A percentile compares a stretch with the other conserved stretches of the same genome.
Conservation (phyloP, 2,113 vertebrate genomes). For the Microtus oregoni region DNA sequence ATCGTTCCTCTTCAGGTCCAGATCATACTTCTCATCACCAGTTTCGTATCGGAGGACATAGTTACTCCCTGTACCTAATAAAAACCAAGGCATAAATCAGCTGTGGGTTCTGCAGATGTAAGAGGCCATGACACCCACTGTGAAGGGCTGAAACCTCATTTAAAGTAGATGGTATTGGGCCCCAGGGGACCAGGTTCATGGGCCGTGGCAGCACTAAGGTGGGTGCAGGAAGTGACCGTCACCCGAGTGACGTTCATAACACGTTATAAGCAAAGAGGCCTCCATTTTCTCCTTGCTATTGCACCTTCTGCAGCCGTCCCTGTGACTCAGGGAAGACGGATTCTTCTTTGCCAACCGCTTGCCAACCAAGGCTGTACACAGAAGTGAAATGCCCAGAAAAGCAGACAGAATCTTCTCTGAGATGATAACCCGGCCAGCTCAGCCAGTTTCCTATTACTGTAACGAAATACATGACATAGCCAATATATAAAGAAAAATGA, state of each 20-base stretch:
- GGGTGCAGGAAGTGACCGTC: neutral
- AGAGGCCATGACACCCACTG: neutral
- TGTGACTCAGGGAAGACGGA: neutral
- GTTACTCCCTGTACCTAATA: neutral
- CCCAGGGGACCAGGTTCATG: neutral
- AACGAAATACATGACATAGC: neutral
- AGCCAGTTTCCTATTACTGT: neutral
- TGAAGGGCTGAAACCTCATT: neutral
- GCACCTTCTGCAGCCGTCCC: neutral
- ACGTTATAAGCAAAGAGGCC: neutral
- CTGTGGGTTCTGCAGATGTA: too few species aligned
- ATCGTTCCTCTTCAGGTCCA: too few species aligned
- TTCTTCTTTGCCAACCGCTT: neutral
- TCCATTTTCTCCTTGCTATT: neutral
- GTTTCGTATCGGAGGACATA: neutral
- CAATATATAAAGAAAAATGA: neutral
- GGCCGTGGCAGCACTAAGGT: too few species aligned
- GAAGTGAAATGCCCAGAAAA: neutral
- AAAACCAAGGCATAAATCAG: neutral
- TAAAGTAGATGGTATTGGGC: neutral
- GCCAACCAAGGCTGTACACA: neutral
- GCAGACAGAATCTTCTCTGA: neutral
- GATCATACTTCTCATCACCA: neutral
- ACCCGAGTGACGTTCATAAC: neutral
- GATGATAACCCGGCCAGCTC: neutral